phyloP scores from a whole-genome alignment of 2,888 invertebrate genomes.

The Leptogaster cylindrica region DNA sequence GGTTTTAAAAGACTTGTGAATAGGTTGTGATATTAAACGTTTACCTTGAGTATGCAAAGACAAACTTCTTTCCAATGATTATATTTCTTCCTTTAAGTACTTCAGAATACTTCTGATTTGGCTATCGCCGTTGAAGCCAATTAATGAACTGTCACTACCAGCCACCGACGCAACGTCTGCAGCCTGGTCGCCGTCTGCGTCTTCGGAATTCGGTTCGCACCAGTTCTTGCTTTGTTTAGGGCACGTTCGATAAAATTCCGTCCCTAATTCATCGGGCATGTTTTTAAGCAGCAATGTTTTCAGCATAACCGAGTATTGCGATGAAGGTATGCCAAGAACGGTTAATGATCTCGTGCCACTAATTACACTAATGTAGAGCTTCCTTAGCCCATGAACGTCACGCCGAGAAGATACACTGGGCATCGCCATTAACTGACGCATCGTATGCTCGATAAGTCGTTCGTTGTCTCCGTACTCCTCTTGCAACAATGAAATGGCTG shows the following conservation, averaged over 20 bases:
- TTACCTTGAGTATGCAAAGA: neutral
- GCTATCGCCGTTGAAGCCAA: neutral
- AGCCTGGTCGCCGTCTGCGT: neutral
- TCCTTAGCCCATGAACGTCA: neutral
- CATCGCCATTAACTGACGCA: neutral
- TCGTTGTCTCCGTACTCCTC: neutral
- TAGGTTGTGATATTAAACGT: no score
- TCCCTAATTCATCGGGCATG: no score
- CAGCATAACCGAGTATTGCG: neutral
- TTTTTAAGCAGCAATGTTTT: neutral
- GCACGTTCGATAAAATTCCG: no score
- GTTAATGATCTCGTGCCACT: neutral
- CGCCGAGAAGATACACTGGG: neutral
- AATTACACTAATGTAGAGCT: neutral
- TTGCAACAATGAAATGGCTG: neutral
- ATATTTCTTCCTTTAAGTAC: neutral
- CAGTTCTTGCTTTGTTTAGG: neutral
- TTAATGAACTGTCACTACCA: no score
- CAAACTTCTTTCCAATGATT: neutral
- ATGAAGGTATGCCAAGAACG: neutral
- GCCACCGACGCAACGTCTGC: no score
- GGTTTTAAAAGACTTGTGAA: neutral
- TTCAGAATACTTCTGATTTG: neutral
- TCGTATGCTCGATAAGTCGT: neutral
- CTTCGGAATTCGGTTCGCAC: neutral